Percentiles rank a stretch among this genome's conserved stretches.
These are phyloP conservation scores for Junonia oenone DNA, from an alignment of 2,888 invertebrate genomes.

Conservation along the genomic window DNA sequence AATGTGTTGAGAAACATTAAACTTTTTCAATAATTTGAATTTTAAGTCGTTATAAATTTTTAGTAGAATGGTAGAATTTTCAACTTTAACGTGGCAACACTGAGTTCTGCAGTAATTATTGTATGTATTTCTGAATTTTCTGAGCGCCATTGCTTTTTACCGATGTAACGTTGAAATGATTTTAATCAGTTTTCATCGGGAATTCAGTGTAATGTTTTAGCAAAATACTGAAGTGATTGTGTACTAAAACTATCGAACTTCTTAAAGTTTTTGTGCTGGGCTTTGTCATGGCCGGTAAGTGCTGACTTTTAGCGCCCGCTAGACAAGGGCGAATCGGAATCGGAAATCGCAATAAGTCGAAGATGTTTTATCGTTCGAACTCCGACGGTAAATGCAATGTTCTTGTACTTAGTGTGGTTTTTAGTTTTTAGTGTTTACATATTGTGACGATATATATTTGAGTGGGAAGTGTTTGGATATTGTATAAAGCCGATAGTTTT, in stretches of 20 bases:
- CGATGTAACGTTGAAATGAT: slow-evolving; percentile 79
- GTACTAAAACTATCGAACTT: slow-evolving; percentile 75
- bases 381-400: slow-evolving; percentile 80
- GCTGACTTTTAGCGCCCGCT: slow-evolving; percentile 79
- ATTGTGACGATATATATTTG: slow-evolving; percentile 55
- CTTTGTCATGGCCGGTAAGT: slow-evolving; percentile 91
- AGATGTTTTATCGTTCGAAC: slow-evolving; percentile 81
- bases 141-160: slow-evolving; percentile 79
- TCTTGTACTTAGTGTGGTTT: slow-evolving; percentile 76
- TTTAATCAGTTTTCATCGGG: slow-evolving; percentile 80
- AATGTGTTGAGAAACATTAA: too few species aligned
- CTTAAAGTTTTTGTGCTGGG: slow-evolving; percentile 78
- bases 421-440: slow-evolving; percentile 70
- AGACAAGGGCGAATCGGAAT: slow-evolving; percentile 79
- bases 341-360: slow-evolving; percentile 78
- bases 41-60: not conserved
- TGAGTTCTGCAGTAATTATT: slow-evolving; percentile 71
- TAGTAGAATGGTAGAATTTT: slow-evolving; percentile 37
- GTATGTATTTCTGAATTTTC: slow-evolving; percentile 75
- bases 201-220: slow-evolving; percentile 79
- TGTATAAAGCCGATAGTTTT: slow-evolving; percentile 57
- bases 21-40: not conserved
- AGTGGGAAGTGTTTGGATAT: slow-evolving; percentile 70
- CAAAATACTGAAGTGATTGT: slow-evolving; percentile 74
- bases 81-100: slow-evolving; percentile 52